Conservation (phyloP, 2,113 vertebrate species). For the Melanotaenia duboulayi region DNA sequence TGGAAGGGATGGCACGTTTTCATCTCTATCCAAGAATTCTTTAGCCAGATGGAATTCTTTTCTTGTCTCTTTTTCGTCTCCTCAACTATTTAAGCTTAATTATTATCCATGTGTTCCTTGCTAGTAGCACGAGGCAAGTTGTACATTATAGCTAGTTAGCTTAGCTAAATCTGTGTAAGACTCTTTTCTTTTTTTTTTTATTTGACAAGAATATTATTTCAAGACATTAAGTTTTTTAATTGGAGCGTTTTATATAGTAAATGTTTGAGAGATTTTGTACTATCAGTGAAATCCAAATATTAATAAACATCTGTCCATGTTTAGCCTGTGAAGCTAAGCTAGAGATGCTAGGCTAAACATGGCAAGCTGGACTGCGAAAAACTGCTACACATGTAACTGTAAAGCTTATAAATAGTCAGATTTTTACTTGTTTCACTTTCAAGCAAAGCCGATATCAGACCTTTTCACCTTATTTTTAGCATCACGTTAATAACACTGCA, state of each 20-base stretch:
- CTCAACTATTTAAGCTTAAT: neutral
- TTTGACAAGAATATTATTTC: too few species aligned
- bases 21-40: slow-evolving; percentile 6
- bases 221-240: neutral
- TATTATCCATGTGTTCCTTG: neutral
- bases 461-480: too few species aligned
- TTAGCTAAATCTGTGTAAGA: neutral
- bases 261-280: neutral
- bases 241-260: neutral
- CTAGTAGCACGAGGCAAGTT: neutral
- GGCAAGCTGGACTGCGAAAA: neutral
- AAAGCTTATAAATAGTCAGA: too few species aligned
- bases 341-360: neutral
- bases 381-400: neutral
- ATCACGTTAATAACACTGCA: too few species aligned
- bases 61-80: neutral
- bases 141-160: neutral
- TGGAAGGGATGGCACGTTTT: slow-evolving; percentile 38
- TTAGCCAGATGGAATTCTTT: slow-evolving; percentile 3
- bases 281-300: neutral
- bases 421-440: too few species aligned
- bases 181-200: too few species aligned
- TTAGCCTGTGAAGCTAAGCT: neutral
- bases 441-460: too few species aligned
- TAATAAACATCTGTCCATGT: neutral